Conservation (phyloP, 2,113 vertebrate genomes). For the Mobula hypostoma region DNA sequence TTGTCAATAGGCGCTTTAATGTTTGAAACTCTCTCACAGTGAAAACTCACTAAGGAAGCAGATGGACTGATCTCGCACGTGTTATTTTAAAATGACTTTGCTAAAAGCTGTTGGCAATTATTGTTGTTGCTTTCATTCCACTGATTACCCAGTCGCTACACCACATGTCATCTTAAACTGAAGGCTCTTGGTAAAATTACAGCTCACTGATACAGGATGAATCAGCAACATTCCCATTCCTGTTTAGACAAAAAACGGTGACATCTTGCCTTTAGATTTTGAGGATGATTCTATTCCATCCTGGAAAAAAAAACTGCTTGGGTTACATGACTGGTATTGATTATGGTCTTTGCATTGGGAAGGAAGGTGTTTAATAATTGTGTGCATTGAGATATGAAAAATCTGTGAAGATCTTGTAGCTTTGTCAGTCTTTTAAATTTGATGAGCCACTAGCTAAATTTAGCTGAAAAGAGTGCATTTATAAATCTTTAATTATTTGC, state of each 20-base stretch:
- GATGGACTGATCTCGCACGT: background rate
- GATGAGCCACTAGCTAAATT: background rate
- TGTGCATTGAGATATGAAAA: background rate
- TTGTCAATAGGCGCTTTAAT: background rate
- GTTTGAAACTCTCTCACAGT: too few relatives aligned
- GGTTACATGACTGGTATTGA: background rate
- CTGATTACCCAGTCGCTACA: background rate
- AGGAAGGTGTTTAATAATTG: background rate
- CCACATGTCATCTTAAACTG: background rate
- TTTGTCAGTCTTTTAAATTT: slow-evolving; percentile 23
- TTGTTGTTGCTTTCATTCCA: background rate
- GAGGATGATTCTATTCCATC: background rate
- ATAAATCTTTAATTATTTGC: slow-evolving; percentile 31
- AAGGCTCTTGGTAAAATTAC: background rate
- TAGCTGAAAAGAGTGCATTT: slow-evolving; percentile 14
- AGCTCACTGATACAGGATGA: background rate
- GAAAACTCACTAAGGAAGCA: background rate
- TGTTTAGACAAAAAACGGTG: background rate
- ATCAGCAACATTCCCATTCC: background rate
- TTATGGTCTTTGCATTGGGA: background rate
- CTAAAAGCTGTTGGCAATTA: background rate
- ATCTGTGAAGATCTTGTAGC: background rate
- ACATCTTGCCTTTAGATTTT: background rate
- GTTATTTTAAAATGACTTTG: background rate
- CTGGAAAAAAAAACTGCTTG: background rate